Evolutionary conservation across 2,797 vertebrate species (phyloP).

Genomic region (Pogoniulus pusillus): DNA sequence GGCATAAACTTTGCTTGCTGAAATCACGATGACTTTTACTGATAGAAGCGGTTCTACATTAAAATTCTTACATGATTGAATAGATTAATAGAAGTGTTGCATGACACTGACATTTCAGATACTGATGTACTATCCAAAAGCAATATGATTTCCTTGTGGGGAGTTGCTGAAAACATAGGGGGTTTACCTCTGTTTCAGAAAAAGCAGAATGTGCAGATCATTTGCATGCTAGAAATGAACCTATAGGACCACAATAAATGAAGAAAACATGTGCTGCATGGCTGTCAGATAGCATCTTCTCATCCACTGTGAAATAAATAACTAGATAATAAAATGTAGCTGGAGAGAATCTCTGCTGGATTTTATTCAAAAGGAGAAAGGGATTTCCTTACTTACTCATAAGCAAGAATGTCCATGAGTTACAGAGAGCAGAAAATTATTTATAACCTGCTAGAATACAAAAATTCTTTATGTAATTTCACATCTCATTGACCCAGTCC

Average conservation of each 20-base stretch:
- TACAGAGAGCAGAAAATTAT: slow-evolving; percentile 55
- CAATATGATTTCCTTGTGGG: not conserved
- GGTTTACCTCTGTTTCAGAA: not conserved
- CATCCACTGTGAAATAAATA: not conserved
- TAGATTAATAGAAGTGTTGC: not conserved
- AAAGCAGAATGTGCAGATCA: not conserved
- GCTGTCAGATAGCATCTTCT: not conserved
- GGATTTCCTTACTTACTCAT: not conserved
- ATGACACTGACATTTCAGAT: not conserved
- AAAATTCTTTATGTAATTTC: slow-evolving; percentile 64
- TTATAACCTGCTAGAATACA: slow-evolving; percentile 57
- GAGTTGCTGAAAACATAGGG: not conserved
- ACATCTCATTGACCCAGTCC: slow-evolving; percentile 35
- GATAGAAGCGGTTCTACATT: not conserved
- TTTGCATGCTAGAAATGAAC: not conserved
- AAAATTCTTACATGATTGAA: not conserved
- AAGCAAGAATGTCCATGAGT: slow-evolving; percentile 4
- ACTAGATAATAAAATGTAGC: not conserved
- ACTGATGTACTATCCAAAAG: not conserved
- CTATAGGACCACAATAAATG: no score
- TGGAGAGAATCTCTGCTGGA: not conserved
- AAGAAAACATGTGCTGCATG: not conserved
- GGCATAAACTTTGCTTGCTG: no score
- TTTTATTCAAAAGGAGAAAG: slow-evolving; percentile 14
- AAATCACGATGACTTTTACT: not conserved